Evolutionary conservation across 2,888 invertebrate genomes (phyloP).

Genomic region (Eutolmus rufibarbis): DNA sequence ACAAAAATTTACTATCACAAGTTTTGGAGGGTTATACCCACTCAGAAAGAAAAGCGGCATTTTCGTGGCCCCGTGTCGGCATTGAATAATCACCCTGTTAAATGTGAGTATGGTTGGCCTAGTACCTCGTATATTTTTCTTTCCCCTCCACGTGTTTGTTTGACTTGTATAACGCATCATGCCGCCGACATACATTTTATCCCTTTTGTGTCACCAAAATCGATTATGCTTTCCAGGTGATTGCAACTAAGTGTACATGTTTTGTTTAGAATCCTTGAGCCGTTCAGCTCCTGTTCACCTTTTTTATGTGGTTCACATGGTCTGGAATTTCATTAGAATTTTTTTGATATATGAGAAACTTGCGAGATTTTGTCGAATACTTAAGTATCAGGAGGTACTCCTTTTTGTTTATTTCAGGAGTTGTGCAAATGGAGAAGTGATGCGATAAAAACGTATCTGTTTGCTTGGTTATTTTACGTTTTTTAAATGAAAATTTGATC

Average conservation of each 20-base stretch:
- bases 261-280: slow-evolving; percentile 3
- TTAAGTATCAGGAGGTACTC: background rate
- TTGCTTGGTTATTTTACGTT: background rate
- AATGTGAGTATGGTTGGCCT: slow-evolving; percentile 3
- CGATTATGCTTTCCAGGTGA: background rate
- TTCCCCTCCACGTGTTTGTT: background rate
- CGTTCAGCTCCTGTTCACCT: background rate
- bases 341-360: background rate
- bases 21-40: background rate
- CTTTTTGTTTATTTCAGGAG: background rate
- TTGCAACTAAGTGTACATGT: background rate
- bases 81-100: background rate
- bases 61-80: background rate
- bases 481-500: background rate
- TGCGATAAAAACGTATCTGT: background rate
- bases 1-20: background rate
- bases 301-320: background rate
- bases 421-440: background rate
- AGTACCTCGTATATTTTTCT: background rate
- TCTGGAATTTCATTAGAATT: background rate
- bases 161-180: background rate
- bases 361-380: background rate
- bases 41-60: background rate
- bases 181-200: background rate
- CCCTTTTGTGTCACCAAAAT: background rate